Percentiles rank a stretch among this genome's conserved stretches.
These are phyloP conservation scores for Nycteola revayana DNA, from an alignment of 2,888 invertebrate genomes.

Conservation along the genomic window DNA sequence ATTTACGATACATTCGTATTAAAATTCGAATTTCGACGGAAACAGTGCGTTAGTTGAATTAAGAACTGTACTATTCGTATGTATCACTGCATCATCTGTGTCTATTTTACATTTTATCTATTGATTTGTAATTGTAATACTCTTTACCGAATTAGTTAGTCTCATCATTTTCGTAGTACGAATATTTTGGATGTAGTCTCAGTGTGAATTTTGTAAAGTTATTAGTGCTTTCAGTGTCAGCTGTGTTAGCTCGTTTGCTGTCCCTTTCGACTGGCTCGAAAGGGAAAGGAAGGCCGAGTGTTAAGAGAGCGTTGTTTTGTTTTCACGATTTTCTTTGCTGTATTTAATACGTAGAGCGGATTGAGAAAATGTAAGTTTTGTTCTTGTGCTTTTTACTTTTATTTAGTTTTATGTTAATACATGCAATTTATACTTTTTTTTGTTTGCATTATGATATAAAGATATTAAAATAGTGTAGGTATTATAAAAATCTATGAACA, in stretches of 20 bases:
- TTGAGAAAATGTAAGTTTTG: slow-evolving; percentile 64
- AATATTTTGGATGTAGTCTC: slow-evolving; percentile 45
- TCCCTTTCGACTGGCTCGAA: slow-evolving; percentile 63
- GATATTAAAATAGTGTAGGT: too few species aligned
- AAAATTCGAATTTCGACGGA: slow-evolving; percentile 44
- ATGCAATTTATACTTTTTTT: slow-evolving; percentile 11
- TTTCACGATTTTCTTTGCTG: slow-evolving; percentile 67
- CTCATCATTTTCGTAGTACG: slow-evolving; percentile 39
- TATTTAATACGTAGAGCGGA: slow-evolving; percentile 54
- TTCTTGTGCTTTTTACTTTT: slow-evolving; percentile 24
- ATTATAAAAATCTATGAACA: too few species aligned
- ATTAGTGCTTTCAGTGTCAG: slow-evolving; percentile 75
- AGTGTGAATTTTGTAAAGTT: slow-evolving; percentile 69
- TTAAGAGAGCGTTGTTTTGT: slow-evolving; percentile 64
- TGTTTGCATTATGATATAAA: too few species aligned
- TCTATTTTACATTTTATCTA: slow-evolving; percentile 31
- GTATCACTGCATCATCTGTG: slow-evolving; percentile 39
- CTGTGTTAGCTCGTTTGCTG: slow-evolving; percentile 59
- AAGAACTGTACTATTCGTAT: slow-evolving; percentile 36
- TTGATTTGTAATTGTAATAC: slow-evolving; percentile 42
- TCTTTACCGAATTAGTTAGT: slow-evolving; percentile 40
- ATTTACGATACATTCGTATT: slow-evolving; percentile 58
- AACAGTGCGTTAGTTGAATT: slow-evolving; percentile 47
- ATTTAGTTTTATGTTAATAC: too few species aligned
- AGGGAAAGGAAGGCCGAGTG: slow-evolving; percentile 69